These are phyloP conservation scores for Zaprionus africanus DNA, from an alignment of 1,140 invertebrate species.

Conservation along the genomic window DNA sequence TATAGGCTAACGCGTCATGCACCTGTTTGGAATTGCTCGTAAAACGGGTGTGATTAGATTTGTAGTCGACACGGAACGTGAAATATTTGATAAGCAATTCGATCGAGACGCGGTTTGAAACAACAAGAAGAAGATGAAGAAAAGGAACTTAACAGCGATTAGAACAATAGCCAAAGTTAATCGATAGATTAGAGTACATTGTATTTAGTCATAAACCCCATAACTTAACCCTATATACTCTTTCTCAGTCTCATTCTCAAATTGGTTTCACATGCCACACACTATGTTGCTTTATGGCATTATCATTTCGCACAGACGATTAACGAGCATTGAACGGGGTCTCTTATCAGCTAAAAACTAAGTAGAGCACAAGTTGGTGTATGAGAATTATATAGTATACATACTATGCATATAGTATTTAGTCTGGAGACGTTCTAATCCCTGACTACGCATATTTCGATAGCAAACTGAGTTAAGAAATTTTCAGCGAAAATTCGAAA, in stretches of 20 bases:
- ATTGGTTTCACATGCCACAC: conserved; percentile 18
- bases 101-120: not conserved
- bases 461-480: not conserved
- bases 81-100: not conserved
- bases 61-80: not conserved
- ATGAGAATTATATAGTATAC: not conserved
- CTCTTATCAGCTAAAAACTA: conserved; percentile 38
- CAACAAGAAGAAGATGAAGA: not conserved
- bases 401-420: not conserved
- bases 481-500: not conserved
- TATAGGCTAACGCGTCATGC: conserved; percentile 11
- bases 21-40: conserved; percentile 22
- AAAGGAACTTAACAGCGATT: conserved; percentile 12
- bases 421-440: not conserved
- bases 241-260: not conserved
- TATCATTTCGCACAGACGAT: conserved; percentile 55
- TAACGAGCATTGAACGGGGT: conserved; percentile 46
- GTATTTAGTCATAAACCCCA: not conserved
- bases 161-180: conserved; percentile 1
- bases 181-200: conserved; percentile 26
- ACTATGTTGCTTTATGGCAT: conserved; percentile 40
- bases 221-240: not conserved
- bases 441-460: not conserved
- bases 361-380: conserved; percentile 1
- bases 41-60: conserved; percentile 35